A percentile compares a stretch with the other conserved stretches of the same genome.
Conservation (phyloP, 1,140 invertebrate genomes). For the Popillia japonica region DNA sequence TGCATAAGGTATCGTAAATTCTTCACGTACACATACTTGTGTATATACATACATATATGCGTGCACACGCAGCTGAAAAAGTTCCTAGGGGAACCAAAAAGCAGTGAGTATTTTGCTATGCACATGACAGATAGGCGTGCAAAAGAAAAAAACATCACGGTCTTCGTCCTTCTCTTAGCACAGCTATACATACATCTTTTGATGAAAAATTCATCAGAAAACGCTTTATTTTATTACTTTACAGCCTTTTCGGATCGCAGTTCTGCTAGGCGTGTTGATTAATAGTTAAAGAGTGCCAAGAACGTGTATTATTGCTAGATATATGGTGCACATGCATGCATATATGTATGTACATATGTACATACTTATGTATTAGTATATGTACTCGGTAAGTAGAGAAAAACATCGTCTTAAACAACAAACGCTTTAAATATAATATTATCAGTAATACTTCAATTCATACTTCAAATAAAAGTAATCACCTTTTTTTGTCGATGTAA, state of each 20-base stretch:
- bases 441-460: too few species aligned
- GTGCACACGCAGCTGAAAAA: background rate
- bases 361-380: too few species aligned
- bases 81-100: background rate
- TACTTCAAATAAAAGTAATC: too few species aligned
- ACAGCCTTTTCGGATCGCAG: constrained; percentile 21
- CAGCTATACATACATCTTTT: constrained; percentile 20
- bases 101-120: constrained; percentile 21
- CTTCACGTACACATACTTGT: background rate
- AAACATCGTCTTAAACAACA: too few species aligned
- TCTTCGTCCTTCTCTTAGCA: background rate
- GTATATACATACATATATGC: background rate
- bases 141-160: constrained; percentile 25
- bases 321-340: background rate
- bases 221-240: constrained; percentile 33
- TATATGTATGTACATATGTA: too few species aligned
- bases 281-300: constrained; percentile 14
- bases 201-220: constrained; percentile 10
- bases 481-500: too few species aligned
- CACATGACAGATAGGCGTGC: constrained; percentile 28
- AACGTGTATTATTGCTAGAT: constrained; percentile 18
- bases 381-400: too few species aligned
- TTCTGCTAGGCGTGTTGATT: background rate
- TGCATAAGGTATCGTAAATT: constrained; percentile 24
- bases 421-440: too few species aligned